Base-by-base conservation (phyloP, 2,797 vertebrate species). In the Eulemur coronatus region DNA sequence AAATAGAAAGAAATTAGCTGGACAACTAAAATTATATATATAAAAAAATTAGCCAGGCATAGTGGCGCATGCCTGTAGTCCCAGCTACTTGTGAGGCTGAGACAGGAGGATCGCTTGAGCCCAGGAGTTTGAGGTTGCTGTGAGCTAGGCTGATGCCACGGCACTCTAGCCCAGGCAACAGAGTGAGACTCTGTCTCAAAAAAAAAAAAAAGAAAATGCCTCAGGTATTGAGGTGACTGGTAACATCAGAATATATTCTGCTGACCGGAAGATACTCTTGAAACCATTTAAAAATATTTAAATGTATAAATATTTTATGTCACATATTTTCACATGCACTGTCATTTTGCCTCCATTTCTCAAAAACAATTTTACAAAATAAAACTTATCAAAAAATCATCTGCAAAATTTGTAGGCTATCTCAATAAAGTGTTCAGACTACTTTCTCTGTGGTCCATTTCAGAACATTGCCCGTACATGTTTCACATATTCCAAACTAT, bases 341-440 rank as follows among this genome's bases (percentile, higher is more conserved):
- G 11, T 67, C 50, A 43, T 90, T 87, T 94, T 57, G 33, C 35
- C 22, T 67, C 43, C 7, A 50, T 93, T 82, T 76, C 35, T 73
- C 91, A n/a, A 91, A 82, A 55, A 2, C 13, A 81, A 28, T 57
- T 96, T 95, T 96, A 76, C 1, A 76, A 76, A 73, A 33, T n/a
- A 69, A 72, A 96, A 87, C 43, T 61, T 63, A 73, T 48, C 28
- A 35, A 38, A 26, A 82, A 75, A 65, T 48, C 65, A 65, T 52
- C 20, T 59, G 11, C n/a, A 78, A 33, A 26, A 33, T 84, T 75
- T 86, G 65, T 92, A 85, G 52, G 5, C 14, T 89, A 18, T 91
- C 33, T 81, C 24, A 61, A 2, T 30, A 38, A 61, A 69, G 6
- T 33, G 72, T 76, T 76, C 41, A 55, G 73, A 46, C 4, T 30